Evolutionary conservation across 2,113 vertebrate species (phyloP).

Genomic region (Potamarius usumacintae): DNA sequence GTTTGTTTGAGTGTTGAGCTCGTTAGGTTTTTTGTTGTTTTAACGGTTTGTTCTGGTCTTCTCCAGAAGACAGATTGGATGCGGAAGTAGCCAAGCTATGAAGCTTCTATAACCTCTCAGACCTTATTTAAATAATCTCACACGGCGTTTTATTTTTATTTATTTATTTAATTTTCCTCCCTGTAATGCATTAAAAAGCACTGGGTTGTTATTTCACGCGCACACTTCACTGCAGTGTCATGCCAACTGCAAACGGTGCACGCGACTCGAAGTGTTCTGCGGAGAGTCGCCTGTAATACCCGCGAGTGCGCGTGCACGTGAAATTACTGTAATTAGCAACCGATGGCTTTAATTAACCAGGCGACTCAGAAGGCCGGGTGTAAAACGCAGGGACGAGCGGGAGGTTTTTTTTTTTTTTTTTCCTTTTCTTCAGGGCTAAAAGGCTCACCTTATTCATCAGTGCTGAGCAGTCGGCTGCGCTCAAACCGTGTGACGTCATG

Average conservation of each 20-base stretch:
- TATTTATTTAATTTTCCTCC: too few relatives aligned
- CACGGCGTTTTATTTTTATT: neutral
- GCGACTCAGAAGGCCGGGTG: neutral
- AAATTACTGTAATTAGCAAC: constrained; percentile 15
- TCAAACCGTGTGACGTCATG: constrained; percentile 51
- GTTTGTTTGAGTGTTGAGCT: too few relatives aligned
- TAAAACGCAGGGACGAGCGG: neutral
- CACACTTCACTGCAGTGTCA: neutral
- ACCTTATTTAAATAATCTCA: neutral
- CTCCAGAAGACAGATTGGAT: constrained; percentile 4
- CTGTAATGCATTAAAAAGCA: too few relatives aligned
- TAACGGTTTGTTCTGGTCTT: neutral
- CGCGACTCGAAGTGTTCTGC: neutral
- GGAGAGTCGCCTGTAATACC: neutral
- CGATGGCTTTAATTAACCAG: neutral
- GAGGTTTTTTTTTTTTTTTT: constrained; percentile 35
- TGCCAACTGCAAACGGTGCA: neutral
- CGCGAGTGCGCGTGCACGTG: neutral
- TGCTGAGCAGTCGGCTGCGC: constrained; percentile 39
- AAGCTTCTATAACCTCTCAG: neutral
- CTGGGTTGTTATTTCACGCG: neutral
- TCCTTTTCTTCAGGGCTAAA: neutral
- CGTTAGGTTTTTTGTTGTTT: neutral
- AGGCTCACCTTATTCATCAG: constrained; percentile 3
- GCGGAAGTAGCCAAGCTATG: constrained; percentile 29